Evolutionary conservation across 2,797 vertebrate species (phyloP).

Genomic region (Pyrrhura leucotis): DNA sequence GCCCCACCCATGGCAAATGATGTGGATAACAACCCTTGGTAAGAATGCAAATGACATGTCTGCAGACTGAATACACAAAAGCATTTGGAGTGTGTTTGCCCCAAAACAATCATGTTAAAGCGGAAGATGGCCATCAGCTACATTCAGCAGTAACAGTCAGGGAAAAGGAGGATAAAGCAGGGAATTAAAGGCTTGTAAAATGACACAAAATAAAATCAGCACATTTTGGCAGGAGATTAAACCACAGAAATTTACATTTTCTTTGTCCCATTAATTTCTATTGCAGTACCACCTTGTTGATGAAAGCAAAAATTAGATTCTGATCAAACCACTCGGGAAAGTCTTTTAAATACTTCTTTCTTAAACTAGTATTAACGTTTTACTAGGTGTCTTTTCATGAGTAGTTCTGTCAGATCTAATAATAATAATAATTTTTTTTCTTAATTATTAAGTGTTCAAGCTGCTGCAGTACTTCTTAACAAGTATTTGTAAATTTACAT

Average conservation of each 20-base stretch:
- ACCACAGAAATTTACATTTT: neutral
- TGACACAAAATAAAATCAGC: neutral
- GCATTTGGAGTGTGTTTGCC: neutral
- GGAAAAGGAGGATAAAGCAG: neutral
- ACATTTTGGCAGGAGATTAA: neutral
- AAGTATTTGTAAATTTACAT: neutral
- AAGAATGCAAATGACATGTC: neutral
- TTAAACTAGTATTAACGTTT: neutral
- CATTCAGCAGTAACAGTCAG: neutral
- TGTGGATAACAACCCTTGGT: neutral
- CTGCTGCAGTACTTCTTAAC: neutral
- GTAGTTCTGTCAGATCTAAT: neutral
- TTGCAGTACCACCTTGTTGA: neutral
- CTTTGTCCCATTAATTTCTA: neutral
- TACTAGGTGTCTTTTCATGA: neutral
- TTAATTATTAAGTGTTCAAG: neutral
- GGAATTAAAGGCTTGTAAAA: neutral
- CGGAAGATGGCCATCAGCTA: neutral
- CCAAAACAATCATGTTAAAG: neutral
- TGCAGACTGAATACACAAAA: neutral
- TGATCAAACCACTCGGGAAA: neutral
- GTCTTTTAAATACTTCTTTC: neutral
- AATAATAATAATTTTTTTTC: neutral
- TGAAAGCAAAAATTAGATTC: neutral
- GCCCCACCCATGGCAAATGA: neutral